Percentiles rank a stretch among this genome's conserved stretches.
Evolutionary conservation across 2,113 vertebrate species (phyloP).

Genomic region (Ageneiosus marmoratus): DNA sequence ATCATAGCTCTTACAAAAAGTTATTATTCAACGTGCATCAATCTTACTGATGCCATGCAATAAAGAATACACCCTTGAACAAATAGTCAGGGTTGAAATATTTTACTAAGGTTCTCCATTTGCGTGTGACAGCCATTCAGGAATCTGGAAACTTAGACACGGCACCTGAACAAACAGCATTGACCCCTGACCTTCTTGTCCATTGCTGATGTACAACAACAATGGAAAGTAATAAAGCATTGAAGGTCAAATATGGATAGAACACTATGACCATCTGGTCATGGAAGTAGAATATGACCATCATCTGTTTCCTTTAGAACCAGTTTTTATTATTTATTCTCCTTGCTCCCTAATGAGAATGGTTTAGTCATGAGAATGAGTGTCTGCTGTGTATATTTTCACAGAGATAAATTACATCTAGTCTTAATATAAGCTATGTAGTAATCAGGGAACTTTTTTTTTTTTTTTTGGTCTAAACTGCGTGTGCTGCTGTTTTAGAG

Average conservation of each 20-base stretch:
- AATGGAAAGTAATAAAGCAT: slow-evolving; percentile 18
- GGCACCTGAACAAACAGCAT: slow-evolving; percentile 53
- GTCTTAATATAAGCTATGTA: neutral
- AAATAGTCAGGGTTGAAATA: slow-evolving; percentile 22
- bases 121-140: neutral
- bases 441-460: neutral
- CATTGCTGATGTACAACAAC: slow-evolving; percentile 11
- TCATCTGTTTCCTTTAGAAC: slow-evolving; percentile 10
- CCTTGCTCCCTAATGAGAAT: neutral
- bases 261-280: neutral
- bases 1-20: neutral
- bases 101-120: slow-evolving; percentile 19
- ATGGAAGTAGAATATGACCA: neutral
- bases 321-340: neutral
- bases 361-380: neutral
- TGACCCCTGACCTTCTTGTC: slow-evolving; percentile 38
- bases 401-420: neutral
- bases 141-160: slow-evolving; percentile 14
- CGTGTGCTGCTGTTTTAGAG: neutral
- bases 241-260: neutral
- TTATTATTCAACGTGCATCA: neutral
- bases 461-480: neutral
- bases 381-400: neutral
- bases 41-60: neutral
- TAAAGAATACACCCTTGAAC: neutral